These are phyloP conservation scores for Condylura cristata DNA, from an alignment of 2,113 vertebrate species.

Conservation along the genomic window DNA sequence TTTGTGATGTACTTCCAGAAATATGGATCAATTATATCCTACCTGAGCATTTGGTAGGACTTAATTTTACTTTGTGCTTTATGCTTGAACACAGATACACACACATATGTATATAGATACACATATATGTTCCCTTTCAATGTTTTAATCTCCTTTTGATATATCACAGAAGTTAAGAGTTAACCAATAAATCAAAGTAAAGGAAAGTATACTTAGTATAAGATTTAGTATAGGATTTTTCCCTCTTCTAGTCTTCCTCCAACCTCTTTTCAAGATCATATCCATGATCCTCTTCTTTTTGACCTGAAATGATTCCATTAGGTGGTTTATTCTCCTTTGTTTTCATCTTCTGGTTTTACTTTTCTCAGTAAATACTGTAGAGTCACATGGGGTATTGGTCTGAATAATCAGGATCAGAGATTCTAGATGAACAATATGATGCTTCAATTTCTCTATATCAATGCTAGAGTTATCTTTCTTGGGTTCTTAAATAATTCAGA, in stretches of 20 bases:
- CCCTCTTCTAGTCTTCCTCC: neutral
- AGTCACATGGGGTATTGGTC: neutral
- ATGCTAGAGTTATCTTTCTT: neutral
- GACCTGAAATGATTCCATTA: conserved; percentile 1
- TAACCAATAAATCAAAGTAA: neutral
- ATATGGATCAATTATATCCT: neutral
- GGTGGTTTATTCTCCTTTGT: conserved; percentile 1
- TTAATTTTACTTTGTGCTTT: conserved; percentile 10
- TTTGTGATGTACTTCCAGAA: conserved; percentile 58
- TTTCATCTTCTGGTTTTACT: conserved; percentile 32
- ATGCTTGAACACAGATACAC: neutral
- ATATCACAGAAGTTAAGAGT: conserved; percentile 24
- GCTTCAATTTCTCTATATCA: neutral
- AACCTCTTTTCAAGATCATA: conserved; percentile 18
- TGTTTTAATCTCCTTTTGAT: neutral
- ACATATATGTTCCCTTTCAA: neutral
- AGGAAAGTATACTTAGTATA: conserved; percentile 37
- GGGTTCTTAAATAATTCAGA: conserved; percentile 19
- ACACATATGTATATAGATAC: neutral
- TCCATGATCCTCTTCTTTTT: neutral
- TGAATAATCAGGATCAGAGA: neutral
- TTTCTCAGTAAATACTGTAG: neutral
- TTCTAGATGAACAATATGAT: neutral
- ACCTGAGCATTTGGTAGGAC: neutral
- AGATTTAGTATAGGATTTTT: neutral